Conservation (phyloP, 2,797 vertebrate species). For the Phataginus tricuspis region DNA sequence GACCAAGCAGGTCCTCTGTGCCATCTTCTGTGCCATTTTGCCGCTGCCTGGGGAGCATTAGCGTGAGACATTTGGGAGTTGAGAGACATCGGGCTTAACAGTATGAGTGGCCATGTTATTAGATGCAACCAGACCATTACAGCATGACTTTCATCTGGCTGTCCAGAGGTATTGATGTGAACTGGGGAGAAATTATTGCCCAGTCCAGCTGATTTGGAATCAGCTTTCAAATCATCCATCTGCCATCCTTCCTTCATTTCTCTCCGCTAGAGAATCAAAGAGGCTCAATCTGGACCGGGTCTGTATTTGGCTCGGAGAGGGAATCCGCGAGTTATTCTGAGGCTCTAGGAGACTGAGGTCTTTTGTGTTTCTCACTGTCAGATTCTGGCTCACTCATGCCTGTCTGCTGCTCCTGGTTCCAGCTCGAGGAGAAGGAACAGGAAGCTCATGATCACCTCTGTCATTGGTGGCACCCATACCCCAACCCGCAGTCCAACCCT, state of each 20-base stretch:
- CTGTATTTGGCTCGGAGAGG: background rate
- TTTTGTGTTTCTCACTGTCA: background rate
- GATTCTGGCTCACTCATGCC: background rate
- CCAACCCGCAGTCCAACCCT: background rate
- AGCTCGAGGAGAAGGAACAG: background rate
- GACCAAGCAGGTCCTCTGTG: background rate
- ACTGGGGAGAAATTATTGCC: constrained; percentile 38
- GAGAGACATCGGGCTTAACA: background rate
- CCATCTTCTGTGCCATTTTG: constrained; percentile 14
- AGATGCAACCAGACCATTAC: constrained; percentile 3
- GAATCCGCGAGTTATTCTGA: background rate
- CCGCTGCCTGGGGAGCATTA: background rate
- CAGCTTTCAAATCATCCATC: constrained; percentile 39
- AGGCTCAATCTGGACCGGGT: background rate
- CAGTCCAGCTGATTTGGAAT: constrained; percentile 50
- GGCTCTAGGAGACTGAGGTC: background rate
- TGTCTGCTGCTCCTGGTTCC: background rate
- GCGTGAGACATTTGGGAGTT: constrained; percentile 11
- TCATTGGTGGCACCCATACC: background rate
- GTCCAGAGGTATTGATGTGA: constrained; percentile 35
- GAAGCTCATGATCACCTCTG: background rate
- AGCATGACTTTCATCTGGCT: constrained; percentile 44
- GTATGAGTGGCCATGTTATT: constrained; percentile 19
- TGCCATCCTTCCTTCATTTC: background rate
- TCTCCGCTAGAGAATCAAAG: background rate